phyloP scores from a whole-genome alignment of 2,888 invertebrate genomes.

The Piscicola geometra region DNA sequence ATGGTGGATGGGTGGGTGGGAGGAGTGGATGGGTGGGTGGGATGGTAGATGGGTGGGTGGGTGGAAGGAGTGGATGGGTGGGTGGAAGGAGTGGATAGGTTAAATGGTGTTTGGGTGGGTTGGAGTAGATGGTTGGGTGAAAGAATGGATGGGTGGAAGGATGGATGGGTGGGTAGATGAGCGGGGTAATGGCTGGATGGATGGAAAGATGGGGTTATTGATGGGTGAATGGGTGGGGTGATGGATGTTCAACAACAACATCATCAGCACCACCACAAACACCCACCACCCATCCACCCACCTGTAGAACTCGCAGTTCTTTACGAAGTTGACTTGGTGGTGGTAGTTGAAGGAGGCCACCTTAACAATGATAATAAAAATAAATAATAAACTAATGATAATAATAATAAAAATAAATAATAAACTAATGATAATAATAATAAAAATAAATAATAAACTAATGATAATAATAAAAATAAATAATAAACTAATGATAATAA shows the following conservation, averaged over 20 bases:
- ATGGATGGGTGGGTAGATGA: background rate
- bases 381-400: too few relatives aligned
- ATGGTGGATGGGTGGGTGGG: background rate
- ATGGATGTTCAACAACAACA: background rate
- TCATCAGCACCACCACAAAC: background rate
- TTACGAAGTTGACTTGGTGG: background rate
- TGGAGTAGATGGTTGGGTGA: too few relatives aligned
- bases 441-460: too few relatives aligned
- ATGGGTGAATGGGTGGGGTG: too few relatives aligned
- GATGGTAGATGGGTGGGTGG: background rate
- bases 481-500: too few relatives aligned
- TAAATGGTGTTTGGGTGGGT: background rate
- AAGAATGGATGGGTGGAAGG: too few relatives aligned
- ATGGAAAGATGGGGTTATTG: too few relatives aligned
- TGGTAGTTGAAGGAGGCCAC: background rate
- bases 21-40: background rate
- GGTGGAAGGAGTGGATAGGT: background rate
- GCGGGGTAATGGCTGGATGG: background rate
- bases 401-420: too few relatives aligned
- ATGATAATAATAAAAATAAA: too few relatives aligned
- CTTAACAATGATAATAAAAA: too few relatives aligned
- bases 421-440: too few relatives aligned
- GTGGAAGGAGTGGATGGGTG: background rate
- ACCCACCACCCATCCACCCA: too few relatives aligned
- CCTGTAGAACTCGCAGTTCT: constrained; percentile 11